Evolutionary conservation across 2,113 vertebrate genomes (phyloP), one percentile per base, ranked within the genome.

Genomic region (Tenebrosternarchus preto): DNA sequence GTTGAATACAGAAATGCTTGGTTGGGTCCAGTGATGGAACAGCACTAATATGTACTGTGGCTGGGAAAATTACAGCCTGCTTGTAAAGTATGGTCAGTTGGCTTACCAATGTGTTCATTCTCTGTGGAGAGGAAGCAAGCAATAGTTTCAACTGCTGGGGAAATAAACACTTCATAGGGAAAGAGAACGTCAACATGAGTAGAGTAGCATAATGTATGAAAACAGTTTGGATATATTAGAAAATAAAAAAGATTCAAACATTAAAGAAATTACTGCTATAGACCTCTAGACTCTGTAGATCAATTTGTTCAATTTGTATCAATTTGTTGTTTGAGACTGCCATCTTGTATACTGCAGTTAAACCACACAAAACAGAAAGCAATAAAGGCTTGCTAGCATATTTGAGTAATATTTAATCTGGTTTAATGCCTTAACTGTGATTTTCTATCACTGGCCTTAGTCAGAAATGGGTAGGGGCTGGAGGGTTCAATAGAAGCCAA

Each of bases 11-110:
- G 66, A 66, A 33, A 29, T 76, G 85, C 77, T 84, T 88, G 88
- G 70, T 80, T 73, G 85, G 81, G 59, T 82, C 39, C 33, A 11
- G 20, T 88, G 89, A 92, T 88, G 90, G 88, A 88, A 86, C 85
- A 64, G 77, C 86, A 86, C 74, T 85, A 88, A 85, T 83, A 90
- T 89, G 87, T 85, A 81, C 77, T 88, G 87, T 83, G 89, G 90
- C 77, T 77, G 76, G 85, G 82, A 77, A 88, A 90, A 88, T 83
- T 83, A 91, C 74, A 86, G 86, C 71, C 77, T 88, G 31, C 56
- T 27, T 80, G 76, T 72, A 43, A n/a, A 63, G 82, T 85, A 84
- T 67, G 83, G 85, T 79, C 78, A 79, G 29, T 85, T 86, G 76
- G 84, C 86, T 92, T 84, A 87, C 89, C 84, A 81, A 80, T 86